A percentile compares a stretch with the other conserved stretches of the same genome.
phyloP scores from a whole-genome alignment of 2,113 vertebrate species.

The Orientallactaga bullata region DNA sequence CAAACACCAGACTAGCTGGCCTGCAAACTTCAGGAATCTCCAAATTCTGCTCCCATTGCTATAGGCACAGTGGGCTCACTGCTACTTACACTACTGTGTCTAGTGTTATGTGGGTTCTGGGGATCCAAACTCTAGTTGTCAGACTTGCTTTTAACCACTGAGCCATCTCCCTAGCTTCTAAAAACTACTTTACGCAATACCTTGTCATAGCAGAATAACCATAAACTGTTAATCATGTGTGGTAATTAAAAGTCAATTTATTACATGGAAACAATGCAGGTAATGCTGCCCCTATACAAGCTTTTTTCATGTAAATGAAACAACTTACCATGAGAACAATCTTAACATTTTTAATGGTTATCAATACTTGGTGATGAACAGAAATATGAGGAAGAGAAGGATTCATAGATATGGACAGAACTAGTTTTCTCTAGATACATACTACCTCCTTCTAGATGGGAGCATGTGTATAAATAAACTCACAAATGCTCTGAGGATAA shows the following conservation, averaged over 20 bases:
- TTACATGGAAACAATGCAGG: constrained; percentile 31
- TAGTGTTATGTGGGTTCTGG: no score
- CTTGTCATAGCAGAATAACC: not conserved
- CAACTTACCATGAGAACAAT: not conserved
- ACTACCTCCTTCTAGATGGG: not conserved
- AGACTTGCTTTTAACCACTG: no score
- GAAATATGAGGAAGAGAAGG: not conserved
- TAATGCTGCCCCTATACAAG: constrained; percentile 52
- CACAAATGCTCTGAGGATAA: constrained; percentile 34
- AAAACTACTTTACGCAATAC: no score
- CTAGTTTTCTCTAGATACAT: constrained; percentile 13
- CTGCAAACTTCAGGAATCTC: no score
- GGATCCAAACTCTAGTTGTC: no score
- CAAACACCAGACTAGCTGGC: no score
- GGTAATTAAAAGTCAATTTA: constrained; percentile 56
- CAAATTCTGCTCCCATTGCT: no score
- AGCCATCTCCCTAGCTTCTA: no score
- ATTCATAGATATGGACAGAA: not conserved
- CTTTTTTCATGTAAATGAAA: constrained; percentile 6
- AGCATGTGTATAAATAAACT: not conserved
- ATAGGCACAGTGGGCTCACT: no score
- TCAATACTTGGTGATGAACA: not conserved
- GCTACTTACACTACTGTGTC: no score
- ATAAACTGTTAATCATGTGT: not conserved
- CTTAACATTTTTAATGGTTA: not conserved